Conservation (phyloP, 2,888 invertebrate genomes). For the Sesamia inferens region DNA sequence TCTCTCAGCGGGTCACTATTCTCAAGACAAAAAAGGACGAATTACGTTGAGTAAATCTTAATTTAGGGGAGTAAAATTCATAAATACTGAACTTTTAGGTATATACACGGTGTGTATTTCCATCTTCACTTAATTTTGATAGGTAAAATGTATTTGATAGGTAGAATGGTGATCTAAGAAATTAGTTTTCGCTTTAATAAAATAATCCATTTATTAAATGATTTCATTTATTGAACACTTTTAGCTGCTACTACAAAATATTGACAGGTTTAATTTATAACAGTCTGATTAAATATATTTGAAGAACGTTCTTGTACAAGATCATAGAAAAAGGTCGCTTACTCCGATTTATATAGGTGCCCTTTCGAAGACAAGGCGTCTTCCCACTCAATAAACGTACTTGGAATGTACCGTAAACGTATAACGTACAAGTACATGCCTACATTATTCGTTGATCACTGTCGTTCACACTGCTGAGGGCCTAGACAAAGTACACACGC, state of each 20-base stretch:
- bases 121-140: background rate
- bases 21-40: conserved; percentile 3
- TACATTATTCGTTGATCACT: background rate
- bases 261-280: conserved; percentile 34
- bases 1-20: conserved; percentile 33
- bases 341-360: conserved; percentile 2
- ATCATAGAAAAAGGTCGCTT: conserved; percentile 5
- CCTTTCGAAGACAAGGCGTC: background rate
- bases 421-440: background rate
- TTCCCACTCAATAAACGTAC: background rate
- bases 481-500: no score
- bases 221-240: conserved; percentile 15
- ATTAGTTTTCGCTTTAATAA: background rate
- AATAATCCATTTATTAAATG: conserved; percentile 25
- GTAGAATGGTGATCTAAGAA: no score
- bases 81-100: background rate
- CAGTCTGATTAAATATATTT: conserved; percentile 10
- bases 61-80: background rate
- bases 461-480: no score
- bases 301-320: conserved; percentile 7
- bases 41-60: conserved; percentile 6
- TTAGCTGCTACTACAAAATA: conserved; percentile 23
- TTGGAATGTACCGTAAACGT: background rate
- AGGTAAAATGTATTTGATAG: background rate
- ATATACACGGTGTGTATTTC: background rate